phyloP scores from a whole-genome alignment of 2,797 vertebrate genomes.

The Enteromius radiatus region DNA sequence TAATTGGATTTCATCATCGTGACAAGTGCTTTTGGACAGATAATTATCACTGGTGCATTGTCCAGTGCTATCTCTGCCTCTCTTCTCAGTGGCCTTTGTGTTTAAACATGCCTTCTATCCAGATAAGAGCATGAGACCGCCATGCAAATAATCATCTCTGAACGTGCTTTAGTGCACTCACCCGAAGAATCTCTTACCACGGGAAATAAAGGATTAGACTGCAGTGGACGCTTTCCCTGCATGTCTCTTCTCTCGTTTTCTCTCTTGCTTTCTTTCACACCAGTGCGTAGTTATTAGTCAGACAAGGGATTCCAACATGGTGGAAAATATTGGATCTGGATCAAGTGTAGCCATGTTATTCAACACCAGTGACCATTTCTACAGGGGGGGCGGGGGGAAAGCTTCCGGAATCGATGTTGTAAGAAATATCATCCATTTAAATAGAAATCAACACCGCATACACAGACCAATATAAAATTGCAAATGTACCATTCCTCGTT shows the following conservation, averaged over 20 bases:
- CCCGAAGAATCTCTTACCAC: slow-evolving; percentile 37
- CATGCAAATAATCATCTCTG: slow-evolving; percentile 55
- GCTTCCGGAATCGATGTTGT: slow-evolving; percentile 57
- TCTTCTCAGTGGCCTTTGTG: slow-evolving; percentile 47
- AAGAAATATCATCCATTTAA: slow-evolving; percentile 50
- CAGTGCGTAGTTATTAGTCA: slow-evolving; percentile 34
- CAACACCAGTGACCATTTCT: slow-evolving; percentile 56
- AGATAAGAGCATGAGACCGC: slow-evolving; percentile 50
- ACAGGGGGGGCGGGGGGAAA: slow-evolving; percentile 3
- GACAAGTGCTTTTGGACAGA: slow-evolving; percentile 62
- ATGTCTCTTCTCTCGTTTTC: slow-evolving; percentile 16
- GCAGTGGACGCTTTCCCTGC: slow-evolving; percentile 15
- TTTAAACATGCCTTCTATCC: slow-evolving; percentile 53
- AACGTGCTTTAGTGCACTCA: slow-evolving; percentile 36
- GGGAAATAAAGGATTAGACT: slow-evolving; percentile 49
- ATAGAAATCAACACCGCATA: slow-evolving; percentile 46
- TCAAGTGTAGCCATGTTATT: slow-evolving; percentile 55
- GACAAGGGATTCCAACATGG: slow-evolving; percentile 60
- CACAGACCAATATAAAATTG: slow-evolving; percentile 37
- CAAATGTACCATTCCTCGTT: slow-evolving; percentile 21
- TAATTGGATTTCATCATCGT: slow-evolving; percentile 65
- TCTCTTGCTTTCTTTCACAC: slow-evolving; percentile 29
- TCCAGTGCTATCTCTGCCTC: slow-evolving; percentile 49
- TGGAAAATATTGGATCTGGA: slow-evolving; percentile 57
- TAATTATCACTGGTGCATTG: slow-evolving; percentile 63